These are phyloP conservation scores for Drosophila baimaii DNA, from an alignment of 1,140 invertebrate species.

Conservation along the genomic window DNA sequence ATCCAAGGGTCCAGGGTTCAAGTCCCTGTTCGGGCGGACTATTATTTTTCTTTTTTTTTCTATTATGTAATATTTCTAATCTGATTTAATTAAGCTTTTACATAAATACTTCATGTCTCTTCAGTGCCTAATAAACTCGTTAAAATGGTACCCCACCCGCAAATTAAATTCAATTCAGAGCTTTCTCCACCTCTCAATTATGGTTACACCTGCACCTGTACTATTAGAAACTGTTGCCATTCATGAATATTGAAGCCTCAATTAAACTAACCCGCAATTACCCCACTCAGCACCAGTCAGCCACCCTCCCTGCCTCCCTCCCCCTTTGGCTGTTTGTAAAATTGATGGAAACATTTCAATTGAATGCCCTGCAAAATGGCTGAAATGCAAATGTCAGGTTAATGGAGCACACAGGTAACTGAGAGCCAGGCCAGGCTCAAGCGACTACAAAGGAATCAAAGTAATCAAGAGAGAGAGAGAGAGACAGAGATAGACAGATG, in stretches of 20 bases:
- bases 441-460: slow-evolving; percentile 52
- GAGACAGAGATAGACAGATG: slow-evolving; percentile 1
- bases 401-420: slow-evolving; percentile 77
- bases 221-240: slow-evolving; percentile 7
- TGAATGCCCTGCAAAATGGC: slow-evolving; percentile 59
- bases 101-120: background rate
- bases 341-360: slow-evolving; percentile 63
- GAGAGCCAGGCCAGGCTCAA: slow-evolving; percentile 61
- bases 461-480: slow-evolving; percentile 29
- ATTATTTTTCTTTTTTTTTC: background rate
- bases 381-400: slow-evolving; percentile 64
- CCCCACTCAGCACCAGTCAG: slow-evolving; percentile 12
- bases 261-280: slow-evolving; percentile 39
- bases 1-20: slow-evolving; percentile 92
- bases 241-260: slow-evolving; percentile 30
- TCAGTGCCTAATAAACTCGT: background rate
- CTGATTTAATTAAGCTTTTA: background rate
- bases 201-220: slow-evolving; percentile 2
- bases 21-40: slow-evolving; percentile 90
- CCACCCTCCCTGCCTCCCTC: background rate
- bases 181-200: slow-evolving; percentile 11
- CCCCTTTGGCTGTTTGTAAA: slow-evolving; percentile 20
- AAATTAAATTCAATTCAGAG: slow-evolving; percentile 1
- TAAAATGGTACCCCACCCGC: background rate
- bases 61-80: background rate